These are phyloP conservation scores for Limnephilus auricula DNA, from an alignment of 2,888 invertebrate species.

Conservation along the genomic window DNA sequence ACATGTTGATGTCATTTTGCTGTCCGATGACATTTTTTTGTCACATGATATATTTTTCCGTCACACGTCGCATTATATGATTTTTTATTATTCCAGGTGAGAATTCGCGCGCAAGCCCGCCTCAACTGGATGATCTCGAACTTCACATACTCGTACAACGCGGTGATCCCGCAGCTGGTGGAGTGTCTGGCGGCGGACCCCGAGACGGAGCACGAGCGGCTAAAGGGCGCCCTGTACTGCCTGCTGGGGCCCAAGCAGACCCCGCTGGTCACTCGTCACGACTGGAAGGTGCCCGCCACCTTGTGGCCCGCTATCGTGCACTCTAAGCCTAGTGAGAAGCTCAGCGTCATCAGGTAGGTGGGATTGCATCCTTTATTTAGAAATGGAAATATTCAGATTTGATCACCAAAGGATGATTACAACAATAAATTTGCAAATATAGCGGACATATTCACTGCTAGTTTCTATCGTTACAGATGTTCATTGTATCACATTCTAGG, in stretches of 20 bases:
- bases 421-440: too few species aligned
- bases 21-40: too few species aligned
- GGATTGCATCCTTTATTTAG: background rate
- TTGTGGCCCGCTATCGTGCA: constrained; percentile 89
- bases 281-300: constrained; percentile 84
- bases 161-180: constrained; percentile 80
- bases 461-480: too few species aligned
- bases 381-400: too few species aligned
- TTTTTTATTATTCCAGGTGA: constrained; percentile 72
- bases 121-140: constrained; percentile 80
- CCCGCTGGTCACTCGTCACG: constrained; percentile 83
- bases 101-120: constrained; percentile 82
- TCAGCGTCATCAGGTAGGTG: constrained; percentile 81
- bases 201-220: constrained; percentile 81
- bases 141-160: constrained; percentile 84
- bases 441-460: too few species aligned
- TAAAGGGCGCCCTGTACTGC: constrained; percentile 89
- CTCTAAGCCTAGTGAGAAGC: constrained; percentile 91
- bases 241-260: constrained; percentile 82
- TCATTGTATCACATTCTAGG: too few species aligned
- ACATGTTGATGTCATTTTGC: too few species aligned
- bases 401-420: too few species aligned
- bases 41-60: too few species aligned
- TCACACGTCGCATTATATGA: too few species aligned
- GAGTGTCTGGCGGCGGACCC: constrained; percentile 81